Evolutionary conservation across 2,113 vertebrate genomes (phyloP).

Genomic region (Marmota flaviventris): DNA sequence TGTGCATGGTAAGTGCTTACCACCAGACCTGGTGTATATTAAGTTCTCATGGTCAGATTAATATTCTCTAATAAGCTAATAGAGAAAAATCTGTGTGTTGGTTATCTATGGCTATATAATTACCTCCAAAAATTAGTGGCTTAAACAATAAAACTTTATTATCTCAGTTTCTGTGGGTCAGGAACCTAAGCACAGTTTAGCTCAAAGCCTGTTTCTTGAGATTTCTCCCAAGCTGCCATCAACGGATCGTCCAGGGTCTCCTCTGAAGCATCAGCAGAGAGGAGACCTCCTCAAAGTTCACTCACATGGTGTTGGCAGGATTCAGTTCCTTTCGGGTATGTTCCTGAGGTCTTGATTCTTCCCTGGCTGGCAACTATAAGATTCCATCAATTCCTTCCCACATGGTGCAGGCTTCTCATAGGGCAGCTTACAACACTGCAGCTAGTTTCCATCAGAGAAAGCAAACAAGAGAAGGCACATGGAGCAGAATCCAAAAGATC

Average conservation of each 20-base stretch:
- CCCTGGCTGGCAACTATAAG: background rate
- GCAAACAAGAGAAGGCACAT: background rate
- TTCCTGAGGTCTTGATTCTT: background rate
- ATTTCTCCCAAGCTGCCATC: background rate
- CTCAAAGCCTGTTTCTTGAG: background rate
- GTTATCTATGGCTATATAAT: background rate
- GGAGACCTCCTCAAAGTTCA: background rate
- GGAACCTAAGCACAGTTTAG: background rate
- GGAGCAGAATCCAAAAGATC: background rate
- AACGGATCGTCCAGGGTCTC: background rate
- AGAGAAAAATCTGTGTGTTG: background rate
- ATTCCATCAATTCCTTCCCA: background rate
- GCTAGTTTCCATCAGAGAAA: background rate
- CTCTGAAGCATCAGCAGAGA: background rate
- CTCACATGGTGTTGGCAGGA: background rate
- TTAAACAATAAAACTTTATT: background rate
- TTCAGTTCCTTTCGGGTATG: background rate
- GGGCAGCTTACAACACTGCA: background rate
- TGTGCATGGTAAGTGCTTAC: background rate
- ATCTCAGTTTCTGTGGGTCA: background rate
- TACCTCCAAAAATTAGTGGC: background rate
- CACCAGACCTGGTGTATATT: background rate
- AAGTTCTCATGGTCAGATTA: background rate
- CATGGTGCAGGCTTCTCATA: background rate
- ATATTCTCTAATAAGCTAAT: slow-evolving; percentile 2